Conservation (phyloP, 2,888 invertebrate genomes). For the Cheilosia vernalis region DNA sequence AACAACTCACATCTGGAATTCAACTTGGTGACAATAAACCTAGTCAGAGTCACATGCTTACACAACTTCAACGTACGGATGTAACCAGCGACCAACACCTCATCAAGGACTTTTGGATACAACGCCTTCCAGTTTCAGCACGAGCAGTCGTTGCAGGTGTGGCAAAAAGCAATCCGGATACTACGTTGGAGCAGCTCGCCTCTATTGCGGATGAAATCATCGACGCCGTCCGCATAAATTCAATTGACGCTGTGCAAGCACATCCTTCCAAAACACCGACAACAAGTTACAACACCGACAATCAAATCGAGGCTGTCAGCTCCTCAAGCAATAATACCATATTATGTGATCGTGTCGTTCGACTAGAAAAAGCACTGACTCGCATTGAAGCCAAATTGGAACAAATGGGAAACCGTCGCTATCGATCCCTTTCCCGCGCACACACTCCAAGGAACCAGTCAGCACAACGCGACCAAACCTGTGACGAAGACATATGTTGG, state of each 20-base stretch:
- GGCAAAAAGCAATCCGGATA: slow-evolving; percentile 24
- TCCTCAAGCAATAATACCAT: neutral
- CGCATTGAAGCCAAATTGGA: too few species aligned
- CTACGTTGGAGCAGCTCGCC: neutral
- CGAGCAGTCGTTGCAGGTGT: slow-evolving; percentile 45
- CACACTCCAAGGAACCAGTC: neutral
- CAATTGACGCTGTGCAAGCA: too few species aligned
- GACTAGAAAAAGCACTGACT: neutral
- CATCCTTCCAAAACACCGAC: too few species aligned
- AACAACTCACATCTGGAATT: slow-evolving; percentile 39
- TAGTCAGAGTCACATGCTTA: slow-evolving; percentile 38
- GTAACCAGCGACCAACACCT: slow-evolving; percentile 36
- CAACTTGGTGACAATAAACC: slow-evolving; percentile 51
- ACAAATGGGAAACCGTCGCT: too few species aligned
- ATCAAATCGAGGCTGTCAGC: neutral
- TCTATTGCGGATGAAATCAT: neutral
- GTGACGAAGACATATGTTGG: slow-evolving; percentile 15
- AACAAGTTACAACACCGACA: neutral
- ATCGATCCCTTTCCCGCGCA: neutral
- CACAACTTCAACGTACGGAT: slow-evolving; percentile 33
- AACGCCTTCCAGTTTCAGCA: slow-evolving; percentile 17
- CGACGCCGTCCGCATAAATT: neutral
- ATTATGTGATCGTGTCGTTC: neutral
- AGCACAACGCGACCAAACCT: neutral
- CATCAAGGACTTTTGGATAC: slow-evolving; percentile 35